A percentile compares a stretch with the other conserved stretches of the same genome.
Evolutionary conservation across 2,888 invertebrate species (phyloP).

Genomic region (Urechis unicinctus): DNA sequence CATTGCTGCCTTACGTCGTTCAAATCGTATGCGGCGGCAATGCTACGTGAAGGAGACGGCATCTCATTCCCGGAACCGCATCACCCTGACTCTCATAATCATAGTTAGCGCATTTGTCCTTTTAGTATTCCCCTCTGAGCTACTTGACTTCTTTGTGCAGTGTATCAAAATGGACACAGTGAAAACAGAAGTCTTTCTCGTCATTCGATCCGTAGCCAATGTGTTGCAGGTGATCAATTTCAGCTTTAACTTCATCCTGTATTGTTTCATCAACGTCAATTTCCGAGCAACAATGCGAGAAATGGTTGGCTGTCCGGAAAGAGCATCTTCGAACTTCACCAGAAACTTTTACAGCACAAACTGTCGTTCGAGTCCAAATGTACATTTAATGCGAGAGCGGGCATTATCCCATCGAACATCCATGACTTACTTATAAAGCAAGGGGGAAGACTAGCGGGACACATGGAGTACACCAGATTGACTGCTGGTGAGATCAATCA

Average conservation of each 20-base stretch:
- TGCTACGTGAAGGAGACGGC: neutral
- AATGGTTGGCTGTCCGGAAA: neutral
- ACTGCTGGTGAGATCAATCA: too few species aligned
- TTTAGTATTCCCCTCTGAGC: neutral
- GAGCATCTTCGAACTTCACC: too few species aligned
- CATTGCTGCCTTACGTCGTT: neutral
- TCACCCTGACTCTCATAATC: neutral
- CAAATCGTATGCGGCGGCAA: neutral
- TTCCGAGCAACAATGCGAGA: neutral
- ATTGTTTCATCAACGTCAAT: neutral
- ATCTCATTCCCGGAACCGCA: neutral
- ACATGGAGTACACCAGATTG: too few species aligned
- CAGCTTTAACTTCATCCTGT: neutral
- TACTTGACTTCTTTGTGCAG: neutral
- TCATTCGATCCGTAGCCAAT: neutral
- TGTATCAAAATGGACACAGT: neutral
- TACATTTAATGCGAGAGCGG: too few species aligned
- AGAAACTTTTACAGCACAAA: too few species aligned
- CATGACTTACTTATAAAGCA: too few species aligned
- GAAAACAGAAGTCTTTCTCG: neutral
- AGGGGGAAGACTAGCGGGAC: too few species aligned
- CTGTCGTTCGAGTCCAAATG: too few species aligned
- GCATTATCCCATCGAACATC: too few species aligned
- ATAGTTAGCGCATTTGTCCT: neutral
- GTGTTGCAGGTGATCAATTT: neutral